A percentile compares a stretch with the other conserved stretches of the same genome.
These are phyloP conservation scores for Panthera uncia DNA, from an alignment of 2,113 vertebrate species.

Conservation along the genomic window DNA sequence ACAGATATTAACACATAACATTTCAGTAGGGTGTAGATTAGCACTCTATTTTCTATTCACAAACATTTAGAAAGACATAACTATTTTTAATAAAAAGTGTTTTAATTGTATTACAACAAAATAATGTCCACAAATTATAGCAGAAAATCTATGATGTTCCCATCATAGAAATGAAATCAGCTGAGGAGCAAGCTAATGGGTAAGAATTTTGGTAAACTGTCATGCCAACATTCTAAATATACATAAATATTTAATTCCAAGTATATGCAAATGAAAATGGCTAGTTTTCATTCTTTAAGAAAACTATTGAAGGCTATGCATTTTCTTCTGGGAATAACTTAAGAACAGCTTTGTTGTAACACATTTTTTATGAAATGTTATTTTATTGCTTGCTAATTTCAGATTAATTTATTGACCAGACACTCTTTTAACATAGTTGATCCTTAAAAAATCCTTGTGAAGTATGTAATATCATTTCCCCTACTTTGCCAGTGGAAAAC, in stretches of 20 bases:
- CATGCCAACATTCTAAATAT: neutral
- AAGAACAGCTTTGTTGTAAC: neutral
- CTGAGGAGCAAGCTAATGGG: neutral
- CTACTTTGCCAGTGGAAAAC: neutral
- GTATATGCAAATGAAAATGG: neutral
- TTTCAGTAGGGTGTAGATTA: neutral
- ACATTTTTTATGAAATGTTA: neutral
- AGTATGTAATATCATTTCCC: neutral
- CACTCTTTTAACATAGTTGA: neutral
- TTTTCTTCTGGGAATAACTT: neutral
- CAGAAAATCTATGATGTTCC: neutral
- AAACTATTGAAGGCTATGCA: neutral
- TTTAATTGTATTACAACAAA: neutral
- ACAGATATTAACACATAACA: neutral
- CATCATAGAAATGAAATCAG: neutral
- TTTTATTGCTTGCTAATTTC: neutral
- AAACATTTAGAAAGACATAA: neutral
- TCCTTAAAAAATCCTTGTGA: neutral
- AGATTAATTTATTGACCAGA: neutral
- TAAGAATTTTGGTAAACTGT: neutral
- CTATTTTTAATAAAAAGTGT: neutral
- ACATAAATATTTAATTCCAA: constrained; percentile 22
- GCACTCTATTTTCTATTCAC: neutral
- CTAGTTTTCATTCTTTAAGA: neutral
- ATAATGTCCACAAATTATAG: neutral